Conservation (phyloP, 2,888 invertebrate species). For the Cryptocephalus moraei region DNA sequence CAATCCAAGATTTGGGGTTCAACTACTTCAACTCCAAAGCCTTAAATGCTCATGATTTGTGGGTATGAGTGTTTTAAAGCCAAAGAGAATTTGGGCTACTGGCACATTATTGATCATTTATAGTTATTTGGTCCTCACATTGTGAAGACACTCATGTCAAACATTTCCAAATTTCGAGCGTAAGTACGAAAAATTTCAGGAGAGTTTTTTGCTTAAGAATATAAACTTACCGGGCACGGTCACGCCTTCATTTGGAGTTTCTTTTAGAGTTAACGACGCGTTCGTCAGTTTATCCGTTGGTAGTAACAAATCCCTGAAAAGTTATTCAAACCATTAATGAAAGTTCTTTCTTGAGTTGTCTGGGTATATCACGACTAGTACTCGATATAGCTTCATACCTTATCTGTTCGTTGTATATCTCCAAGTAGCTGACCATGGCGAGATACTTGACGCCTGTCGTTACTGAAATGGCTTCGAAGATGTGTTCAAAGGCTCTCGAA, state of each 20-base stretch:
- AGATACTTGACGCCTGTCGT: conserved; percentile 61
- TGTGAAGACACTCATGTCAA: too few relatives aligned
- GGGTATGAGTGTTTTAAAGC: too few relatives aligned
- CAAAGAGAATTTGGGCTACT: too few relatives aligned
- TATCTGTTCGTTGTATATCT: conserved; percentile 79
- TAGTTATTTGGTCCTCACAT: too few relatives aligned
- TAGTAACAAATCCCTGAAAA: conserved; percentile 31
- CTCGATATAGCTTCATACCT: conserved; percentile 19
- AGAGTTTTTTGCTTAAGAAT: too few relatives aligned
- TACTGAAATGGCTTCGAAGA: conserved; percentile 76
- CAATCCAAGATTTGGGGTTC: too few relatives aligned
- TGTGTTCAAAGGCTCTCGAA: conserved; percentile 74
- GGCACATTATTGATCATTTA: too few relatives aligned
- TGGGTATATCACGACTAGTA: background rate
- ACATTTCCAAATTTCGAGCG: too few relatives aligned
- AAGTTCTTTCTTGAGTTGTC: background rate
- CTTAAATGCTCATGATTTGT: too few relatives aligned
- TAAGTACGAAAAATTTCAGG: too few relatives aligned
- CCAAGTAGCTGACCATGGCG: conserved; percentile 69
- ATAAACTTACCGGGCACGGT: conserved; percentile 36
- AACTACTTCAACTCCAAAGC: too few relatives aligned
- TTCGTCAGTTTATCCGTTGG: conserved; percentile 26
- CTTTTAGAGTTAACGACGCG: conserved; percentile 39
- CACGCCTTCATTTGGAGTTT: conserved; percentile 43
- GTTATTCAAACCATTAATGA: background rate